Conservation (phyloP, 1,140 invertebrate species). For the honey bee (Apis mellifera) region DNA sequence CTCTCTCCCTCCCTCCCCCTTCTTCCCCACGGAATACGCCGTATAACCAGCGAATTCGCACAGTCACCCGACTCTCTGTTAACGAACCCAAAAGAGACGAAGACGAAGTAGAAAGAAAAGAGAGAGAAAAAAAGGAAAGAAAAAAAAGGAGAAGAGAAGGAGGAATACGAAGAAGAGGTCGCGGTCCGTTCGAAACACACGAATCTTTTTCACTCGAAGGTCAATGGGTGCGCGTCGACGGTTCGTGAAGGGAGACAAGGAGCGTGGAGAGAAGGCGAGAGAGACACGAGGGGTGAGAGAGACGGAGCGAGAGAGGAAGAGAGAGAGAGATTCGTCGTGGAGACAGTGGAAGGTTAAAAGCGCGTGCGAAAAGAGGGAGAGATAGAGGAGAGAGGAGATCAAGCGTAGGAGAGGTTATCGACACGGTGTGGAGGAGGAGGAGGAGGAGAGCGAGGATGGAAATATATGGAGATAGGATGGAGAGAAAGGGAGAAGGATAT, state of each 20-base stretch:
- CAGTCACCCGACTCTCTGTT: constrained; percentile 58
- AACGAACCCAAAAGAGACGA: constrained; percentile 45
- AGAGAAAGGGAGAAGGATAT: constrained; percentile 9
- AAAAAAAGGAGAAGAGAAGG: too few species aligned
- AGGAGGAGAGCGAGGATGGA: constrained; percentile 38
- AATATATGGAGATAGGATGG: constrained; percentile 7
- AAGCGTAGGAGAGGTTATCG: constrained; percentile 40
- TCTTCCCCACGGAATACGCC: constrained; percentile 21
- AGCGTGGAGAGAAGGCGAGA: neutral
- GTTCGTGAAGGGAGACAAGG: constrained; percentile 9
- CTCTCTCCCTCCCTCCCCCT: neutral
- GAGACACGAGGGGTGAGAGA: neutral
- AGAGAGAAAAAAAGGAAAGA: too few species aligned
- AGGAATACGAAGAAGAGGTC: constrained; percentile 24
- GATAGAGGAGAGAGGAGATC: constrained; percentile 38
- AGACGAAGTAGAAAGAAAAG: neutral
- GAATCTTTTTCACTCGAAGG: constrained; percentile 54
- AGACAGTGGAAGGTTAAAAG: neutral
- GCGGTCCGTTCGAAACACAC: constrained; percentile 45
- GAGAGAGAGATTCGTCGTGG: neutral
- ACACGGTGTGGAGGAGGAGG: constrained; percentile 30
- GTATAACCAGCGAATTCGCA: constrained; percentile 43
- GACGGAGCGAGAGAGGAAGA: neutral
- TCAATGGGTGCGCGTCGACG: constrained; percentile 32
- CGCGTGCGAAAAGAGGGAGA: constrained; percentile 33